phyloP scores from a whole-genome alignment of 1,140 invertebrate genomes.

The Myzus persicae region DNA sequence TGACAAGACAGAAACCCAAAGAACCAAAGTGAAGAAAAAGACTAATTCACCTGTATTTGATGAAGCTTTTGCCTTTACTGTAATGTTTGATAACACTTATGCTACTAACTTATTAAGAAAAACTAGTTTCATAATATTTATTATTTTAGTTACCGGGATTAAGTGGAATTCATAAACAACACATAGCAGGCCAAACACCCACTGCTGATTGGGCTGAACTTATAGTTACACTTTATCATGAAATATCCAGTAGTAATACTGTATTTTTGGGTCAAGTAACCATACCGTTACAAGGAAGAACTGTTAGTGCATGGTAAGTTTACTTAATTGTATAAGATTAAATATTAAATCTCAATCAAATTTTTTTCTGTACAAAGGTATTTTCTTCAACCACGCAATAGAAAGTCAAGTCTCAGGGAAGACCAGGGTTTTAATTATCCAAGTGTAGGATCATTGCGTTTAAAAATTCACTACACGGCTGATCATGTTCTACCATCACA shows the following conservation, averaged over 20 bases:
- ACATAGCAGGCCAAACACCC: not conserved
- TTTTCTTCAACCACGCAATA: constrained; percentile 82
- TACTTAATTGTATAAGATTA: constrained; percentile 51
- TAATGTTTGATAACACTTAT: constrained; percentile 64
- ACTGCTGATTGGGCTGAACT: constrained; percentile 74
- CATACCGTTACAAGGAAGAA: constrained; percentile 75
- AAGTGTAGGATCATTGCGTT: constrained; percentile 78
- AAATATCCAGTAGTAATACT: constrained; percentile 75
- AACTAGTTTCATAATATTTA: not conserved
- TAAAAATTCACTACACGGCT: constrained; percentile 86
- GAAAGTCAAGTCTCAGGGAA: constrained; percentile 69
- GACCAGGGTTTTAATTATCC: constrained; percentile 55
- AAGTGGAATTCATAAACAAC: constrained; percentile 49
- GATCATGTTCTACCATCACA: constrained; percentile 86
- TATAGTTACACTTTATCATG: constrained; percentile 85
- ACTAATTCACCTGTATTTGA: constrained; percentile 88
- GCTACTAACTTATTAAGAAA: not conserved
- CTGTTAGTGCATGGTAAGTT: constrained; percentile 70
- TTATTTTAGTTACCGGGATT: constrained; percentile 46
- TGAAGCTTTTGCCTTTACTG: constrained; percentile 87
- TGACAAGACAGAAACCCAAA: constrained; percentile 80
- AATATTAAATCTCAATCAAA: constrained; percentile 9
- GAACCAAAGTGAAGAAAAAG: constrained; percentile 88
- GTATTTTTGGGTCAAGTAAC: constrained; percentile 87
- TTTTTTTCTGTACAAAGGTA: constrained; percentile 66